Percentiles rank a stretch among this genome's conserved stretches.
These are phyloP conservation scores for Thera obeliscata DNA, from an alignment of 2,888 invertebrate species.

Conservation along the genomic window DNA sequence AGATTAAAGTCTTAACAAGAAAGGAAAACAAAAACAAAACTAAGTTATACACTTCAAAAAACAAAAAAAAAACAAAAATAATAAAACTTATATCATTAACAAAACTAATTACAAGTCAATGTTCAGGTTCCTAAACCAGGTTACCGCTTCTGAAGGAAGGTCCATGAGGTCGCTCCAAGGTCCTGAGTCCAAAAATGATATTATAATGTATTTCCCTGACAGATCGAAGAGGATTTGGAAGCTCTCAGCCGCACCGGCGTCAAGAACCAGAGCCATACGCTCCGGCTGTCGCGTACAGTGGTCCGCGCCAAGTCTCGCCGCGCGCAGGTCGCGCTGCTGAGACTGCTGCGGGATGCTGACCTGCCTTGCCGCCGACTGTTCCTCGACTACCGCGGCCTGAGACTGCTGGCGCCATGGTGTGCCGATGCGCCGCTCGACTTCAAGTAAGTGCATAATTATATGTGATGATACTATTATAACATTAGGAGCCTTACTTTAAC, in stretches of 20 bases:
- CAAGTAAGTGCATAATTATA: constrained; percentile 57
- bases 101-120: no score
- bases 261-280: constrained; percentile 94
- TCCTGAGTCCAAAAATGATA: no score
- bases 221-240: constrained; percentile 95
- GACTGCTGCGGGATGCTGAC: constrained; percentile 91
- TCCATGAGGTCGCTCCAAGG: no score
- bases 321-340: constrained; percentile 90
- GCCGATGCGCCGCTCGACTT: constrained; percentile 86
- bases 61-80: no score
- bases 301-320: constrained; percentile 94
- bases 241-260: constrained; percentile 91
- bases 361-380: constrained; percentile 93
- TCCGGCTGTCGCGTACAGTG: constrained; percentile 95
- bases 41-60: no score
- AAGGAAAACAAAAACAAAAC: no score
- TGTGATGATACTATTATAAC: no score
- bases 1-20: no score
- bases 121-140: no score
- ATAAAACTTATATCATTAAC: no score
- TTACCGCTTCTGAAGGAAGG: no score
- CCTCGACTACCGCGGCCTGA: constrained; percentile 96
- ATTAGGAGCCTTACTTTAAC: no score
- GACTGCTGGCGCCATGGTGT: constrained; percentile 97
- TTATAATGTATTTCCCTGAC: not conserved